Conservation (phyloP, 1,140 invertebrate genomes). For the Mactra quadrangularis region DNA sequence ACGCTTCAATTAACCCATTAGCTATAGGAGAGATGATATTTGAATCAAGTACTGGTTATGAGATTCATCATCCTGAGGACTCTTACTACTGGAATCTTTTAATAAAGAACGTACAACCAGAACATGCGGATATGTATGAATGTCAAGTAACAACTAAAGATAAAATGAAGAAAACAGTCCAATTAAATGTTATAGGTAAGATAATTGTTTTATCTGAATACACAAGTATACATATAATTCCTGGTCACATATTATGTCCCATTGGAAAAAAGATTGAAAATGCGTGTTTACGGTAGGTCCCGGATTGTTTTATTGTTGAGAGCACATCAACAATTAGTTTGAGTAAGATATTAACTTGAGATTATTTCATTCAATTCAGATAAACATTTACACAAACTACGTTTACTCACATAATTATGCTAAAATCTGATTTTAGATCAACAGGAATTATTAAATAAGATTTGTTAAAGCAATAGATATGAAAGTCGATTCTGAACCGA, state of each 20-base stretch:
- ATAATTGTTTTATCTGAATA: neutral
- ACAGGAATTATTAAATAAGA: no score
- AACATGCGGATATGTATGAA: conserved; percentile 72
- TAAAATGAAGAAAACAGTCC: conserved; percentile 40
- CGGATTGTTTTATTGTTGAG: no score
- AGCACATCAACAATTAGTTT: no score
- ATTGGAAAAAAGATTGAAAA: neutral
- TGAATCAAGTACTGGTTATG: conserved; percentile 56
- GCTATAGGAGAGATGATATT: conserved; percentile 68
- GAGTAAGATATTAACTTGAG: no score
- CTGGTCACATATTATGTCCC: neutral
- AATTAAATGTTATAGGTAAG: conserved; percentile 54
- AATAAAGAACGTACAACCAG: conserved; percentile 68
- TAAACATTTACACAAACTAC: no score
- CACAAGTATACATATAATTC: neutral
- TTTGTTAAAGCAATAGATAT: no score
- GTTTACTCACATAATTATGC: no score
- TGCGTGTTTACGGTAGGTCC: no score
- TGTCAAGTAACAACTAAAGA: conserved; percentile 73
- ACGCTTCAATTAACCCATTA: conserved; percentile 60
- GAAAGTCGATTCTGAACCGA: no score
- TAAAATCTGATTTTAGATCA: no score
- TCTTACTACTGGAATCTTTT: conserved; percentile 71
- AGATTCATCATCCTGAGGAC: conserved; percentile 59
- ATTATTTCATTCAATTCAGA: no score